A percentile compares a stretch with the other conserved stretches of the same genome.
These are phyloP conservation scores for Circaetus gallicus DNA, from an alignment of 2,113 vertebrate genomes.

Conservation along the genomic window DNA sequence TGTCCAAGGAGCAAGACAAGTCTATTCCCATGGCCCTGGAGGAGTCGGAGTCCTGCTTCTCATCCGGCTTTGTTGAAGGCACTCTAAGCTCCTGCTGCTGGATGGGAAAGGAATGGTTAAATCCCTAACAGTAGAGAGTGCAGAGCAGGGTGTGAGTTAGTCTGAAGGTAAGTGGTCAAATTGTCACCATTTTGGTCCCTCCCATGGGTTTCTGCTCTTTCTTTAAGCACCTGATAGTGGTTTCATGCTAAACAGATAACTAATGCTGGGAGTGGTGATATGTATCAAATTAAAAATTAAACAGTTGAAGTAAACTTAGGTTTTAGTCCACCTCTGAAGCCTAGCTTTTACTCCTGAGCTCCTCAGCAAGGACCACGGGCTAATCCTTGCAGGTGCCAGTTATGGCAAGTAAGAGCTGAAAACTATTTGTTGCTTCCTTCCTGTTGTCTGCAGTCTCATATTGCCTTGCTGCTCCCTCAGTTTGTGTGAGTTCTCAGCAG, in stretches of 20 bases:
- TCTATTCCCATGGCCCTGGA: background rate
- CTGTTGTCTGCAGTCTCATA: accelerated
- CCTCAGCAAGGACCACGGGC: background rate
- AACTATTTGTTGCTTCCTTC: background rate
- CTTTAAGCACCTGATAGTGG: background rate
- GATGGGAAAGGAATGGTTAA: background rate
- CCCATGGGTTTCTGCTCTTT: background rate
- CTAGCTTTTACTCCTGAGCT: background rate
- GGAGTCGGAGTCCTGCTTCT: background rate
- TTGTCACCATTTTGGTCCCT: background rate
- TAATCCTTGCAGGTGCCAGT: background rate
- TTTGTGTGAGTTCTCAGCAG: background rate
- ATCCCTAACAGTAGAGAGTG: background rate
- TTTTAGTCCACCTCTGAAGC: background rate
- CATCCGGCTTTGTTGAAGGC: background rate
- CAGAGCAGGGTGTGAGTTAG: background rate
- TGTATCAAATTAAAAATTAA: background rate
- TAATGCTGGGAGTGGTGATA: background rate
- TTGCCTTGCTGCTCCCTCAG: background rate
- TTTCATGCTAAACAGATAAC: background rate
- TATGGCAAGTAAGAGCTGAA: background rate
- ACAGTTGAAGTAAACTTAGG: background rate
- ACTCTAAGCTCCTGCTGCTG: background rate
- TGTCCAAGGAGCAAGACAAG: background rate
- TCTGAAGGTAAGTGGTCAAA: background rate